Evolutionary conservation across 1,140 invertebrate genomes (phyloP).

Genomic region (Hyphantria cunea): DNA sequence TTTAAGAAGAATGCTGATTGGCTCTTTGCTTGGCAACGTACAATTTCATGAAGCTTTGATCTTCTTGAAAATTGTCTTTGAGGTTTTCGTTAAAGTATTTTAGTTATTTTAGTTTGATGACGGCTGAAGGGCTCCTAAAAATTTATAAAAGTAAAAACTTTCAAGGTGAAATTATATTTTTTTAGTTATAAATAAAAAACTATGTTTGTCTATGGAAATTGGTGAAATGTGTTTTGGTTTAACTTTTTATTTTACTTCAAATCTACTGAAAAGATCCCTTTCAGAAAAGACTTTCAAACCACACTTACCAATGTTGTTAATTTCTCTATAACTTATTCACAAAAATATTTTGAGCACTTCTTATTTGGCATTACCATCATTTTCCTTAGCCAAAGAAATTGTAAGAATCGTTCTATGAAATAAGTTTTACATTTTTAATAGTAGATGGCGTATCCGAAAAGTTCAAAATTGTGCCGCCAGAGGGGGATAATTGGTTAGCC

Average conservation of each 20-base stretch:
- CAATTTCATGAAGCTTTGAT: background rate
- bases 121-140: too few species aligned
- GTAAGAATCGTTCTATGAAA: conserved; percentile 42
- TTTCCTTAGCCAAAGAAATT: conserved; percentile 26
- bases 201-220: background rate
- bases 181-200: background rate
- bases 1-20: background rate
- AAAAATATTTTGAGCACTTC: background rate
- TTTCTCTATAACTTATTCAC: background rate
- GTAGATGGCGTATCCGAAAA: conserved; percentile 68
- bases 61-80: too few species aligned
- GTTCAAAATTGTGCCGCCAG: conserved; percentile 68
- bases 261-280: too few species aligned
- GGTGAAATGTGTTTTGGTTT: too few species aligned
- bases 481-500: conserved; percentile 80
- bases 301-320: too few species aligned
- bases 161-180: too few species aligned
- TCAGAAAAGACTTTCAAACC: too few species aligned
- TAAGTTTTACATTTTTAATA: conserved; percentile 54
- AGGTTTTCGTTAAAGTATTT: too few species aligned
- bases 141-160: too few species aligned
- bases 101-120: too few species aligned
- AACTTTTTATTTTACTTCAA: too few species aligned
- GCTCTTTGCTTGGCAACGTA: background rate
- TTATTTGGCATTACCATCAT: conserved; percentile 1